Base-by-base conservation (phyloP, 2,797 vertebrate genomes). In the Benthosema pterotum region DNA sequence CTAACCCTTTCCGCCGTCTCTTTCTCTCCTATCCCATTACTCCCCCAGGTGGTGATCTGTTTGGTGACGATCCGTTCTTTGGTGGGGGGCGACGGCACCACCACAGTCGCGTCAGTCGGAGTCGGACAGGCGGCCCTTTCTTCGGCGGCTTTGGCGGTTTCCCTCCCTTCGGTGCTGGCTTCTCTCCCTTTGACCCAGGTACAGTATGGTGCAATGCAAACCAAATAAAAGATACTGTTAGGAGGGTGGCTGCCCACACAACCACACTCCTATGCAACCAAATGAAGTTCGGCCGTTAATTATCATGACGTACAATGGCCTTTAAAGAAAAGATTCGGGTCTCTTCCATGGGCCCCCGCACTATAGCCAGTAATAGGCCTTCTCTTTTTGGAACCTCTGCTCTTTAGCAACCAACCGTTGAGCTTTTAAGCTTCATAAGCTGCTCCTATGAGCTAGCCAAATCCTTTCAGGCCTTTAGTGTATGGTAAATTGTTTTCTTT, bases 121-220 rank as follows among this genome's bases (percentile, higher is more conserved):
- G 5, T 84, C 86, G 95, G 58, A 88, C 93, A 0, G 72, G 93
- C 0, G 93, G 93, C 52, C 81, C 95, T 0, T 96, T 97, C 75
- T 94, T 95, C 12, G 92, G 94, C 1, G 88, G 94, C 0, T 98
- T 98, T 55, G 65, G 91, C 43, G 94, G 96, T 5, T 97, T 98
- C 70, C 95, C 96, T 43, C 57, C 91, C 2, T 97, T 98, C 66
- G 94, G 93, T 53, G 86, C 93, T 49, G 89, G 87, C 14, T 96
- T 97, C 81, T 52, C 94, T 63, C 83, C 94, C 5, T 97, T 97
- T 78, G 93, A 96, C 52, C 38, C 93, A 89, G 93, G 96, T 97
- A 86, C 63, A 77, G 52, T 22, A 2, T 18, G 2, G 22, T 13
- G 1, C 4, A 3, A 2, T 4, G 11, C 50, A 2, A 9, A 6